phyloP scores from a whole-genome alignment of 2,888 invertebrate species.

The Nyleta sp. region DNA sequence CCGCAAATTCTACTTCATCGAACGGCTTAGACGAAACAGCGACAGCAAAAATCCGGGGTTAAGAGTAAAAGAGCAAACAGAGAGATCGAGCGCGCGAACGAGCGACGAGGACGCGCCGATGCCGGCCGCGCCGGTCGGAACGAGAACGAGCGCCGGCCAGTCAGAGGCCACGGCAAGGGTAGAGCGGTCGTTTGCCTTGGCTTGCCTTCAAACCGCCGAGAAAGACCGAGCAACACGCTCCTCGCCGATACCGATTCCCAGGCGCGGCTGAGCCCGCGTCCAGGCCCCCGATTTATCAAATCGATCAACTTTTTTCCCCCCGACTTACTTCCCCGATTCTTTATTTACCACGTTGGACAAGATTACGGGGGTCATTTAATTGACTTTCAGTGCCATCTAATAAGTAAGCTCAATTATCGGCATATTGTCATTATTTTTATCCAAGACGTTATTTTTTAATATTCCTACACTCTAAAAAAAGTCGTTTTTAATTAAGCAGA shows the following conservation, averaged over 20 bases:
- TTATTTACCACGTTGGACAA: too few species aligned
- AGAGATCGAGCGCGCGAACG: constrained; percentile 32
- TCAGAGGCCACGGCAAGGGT: constrained; percentile 72
- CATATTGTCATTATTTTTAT: too few species aligned
- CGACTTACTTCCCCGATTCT: too few species aligned
- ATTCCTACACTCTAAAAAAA: too few species aligned
- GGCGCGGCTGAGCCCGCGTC: constrained; percentile 71
- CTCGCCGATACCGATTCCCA: constrained; percentile 80
- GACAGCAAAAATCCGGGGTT: constrained; percentile 51
- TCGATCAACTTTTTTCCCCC: too few species aligned
- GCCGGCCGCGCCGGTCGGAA: constrained; percentile 7
- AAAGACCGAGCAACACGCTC: constrained; percentile 64
- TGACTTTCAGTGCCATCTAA: too few species aligned
- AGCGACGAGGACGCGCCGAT: constrained; percentile 55
- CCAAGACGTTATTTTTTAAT: too few species aligned
- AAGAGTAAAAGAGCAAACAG: constrained; percentile 54
- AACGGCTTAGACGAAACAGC: constrained; percentile 57
- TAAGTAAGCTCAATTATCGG: too few species aligned
- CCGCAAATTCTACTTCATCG: constrained; percentile 58
- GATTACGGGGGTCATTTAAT: too few species aligned
- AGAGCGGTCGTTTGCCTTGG: constrained; percentile 81
- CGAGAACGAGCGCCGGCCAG: constrained; percentile 31
- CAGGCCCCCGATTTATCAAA: too few species aligned
- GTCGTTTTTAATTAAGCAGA: too few species aligned
- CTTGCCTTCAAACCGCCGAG: constrained; percentile 77